Evolutionary conservation across 2,797 vertebrate species (phyloP).

Genomic region (Linurgus olivaceus): DNA sequence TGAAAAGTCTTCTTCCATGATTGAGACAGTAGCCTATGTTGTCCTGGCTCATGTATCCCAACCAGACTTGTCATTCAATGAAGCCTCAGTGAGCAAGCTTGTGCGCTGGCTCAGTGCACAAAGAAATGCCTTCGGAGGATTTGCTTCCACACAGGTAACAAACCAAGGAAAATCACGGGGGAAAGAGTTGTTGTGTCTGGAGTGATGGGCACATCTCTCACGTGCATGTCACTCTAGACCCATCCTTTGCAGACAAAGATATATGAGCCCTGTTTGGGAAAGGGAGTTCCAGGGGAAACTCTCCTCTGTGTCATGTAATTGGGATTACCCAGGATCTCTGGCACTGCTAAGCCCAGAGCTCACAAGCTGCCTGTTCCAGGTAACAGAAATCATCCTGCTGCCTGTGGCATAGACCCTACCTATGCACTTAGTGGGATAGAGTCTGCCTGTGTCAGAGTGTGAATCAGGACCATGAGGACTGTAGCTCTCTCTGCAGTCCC

Average conservation of each 20-base stretch:
- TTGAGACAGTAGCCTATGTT: slow-evolving; percentile 83
- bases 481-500: not conserved
- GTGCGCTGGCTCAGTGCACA: slow-evolving; percentile 78
- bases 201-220: not conserved
- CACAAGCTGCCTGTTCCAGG: not conserved
- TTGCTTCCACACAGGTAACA: slow-evolving; percentile 84
- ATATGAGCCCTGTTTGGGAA: not conserved
- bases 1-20: slow-evolving; percentile 70
- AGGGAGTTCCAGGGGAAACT: not conserved
- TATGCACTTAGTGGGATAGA: not conserved
- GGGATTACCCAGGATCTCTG: not conserved
- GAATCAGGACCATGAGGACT: not conserved
- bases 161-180: not conserved
- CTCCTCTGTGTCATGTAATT: not conserved
- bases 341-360: not conserved
- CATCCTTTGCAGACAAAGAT: not conserved
- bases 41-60: slow-evolving; percentile 79
- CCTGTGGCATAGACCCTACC: not conserved
- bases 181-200: not conserved
- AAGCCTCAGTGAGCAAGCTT: slow-evolving; percentile 68
- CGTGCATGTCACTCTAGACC: not conserved
- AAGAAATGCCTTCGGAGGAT: slow-evolving; percentile 83
- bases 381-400: not conserved
- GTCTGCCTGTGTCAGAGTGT: not conserved
- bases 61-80: slow-evolving; percentile 41